phyloP scores from a whole-genome alignment of 2,888 invertebrate species.

The Dioctria linearis region DNA sequence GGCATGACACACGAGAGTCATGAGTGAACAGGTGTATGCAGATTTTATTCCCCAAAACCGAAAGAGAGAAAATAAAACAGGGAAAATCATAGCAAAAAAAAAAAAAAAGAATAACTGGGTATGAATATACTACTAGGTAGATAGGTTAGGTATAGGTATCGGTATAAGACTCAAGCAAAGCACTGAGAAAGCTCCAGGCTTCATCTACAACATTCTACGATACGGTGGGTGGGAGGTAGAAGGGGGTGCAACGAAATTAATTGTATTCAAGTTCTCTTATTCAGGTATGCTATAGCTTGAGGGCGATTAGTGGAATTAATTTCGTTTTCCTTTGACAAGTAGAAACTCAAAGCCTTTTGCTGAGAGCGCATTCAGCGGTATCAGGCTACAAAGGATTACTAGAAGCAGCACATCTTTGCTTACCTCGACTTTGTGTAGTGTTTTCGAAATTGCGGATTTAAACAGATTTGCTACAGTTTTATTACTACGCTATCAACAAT shows the following conservation, averaged over 20 bases:
- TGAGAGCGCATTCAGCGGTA: slow-evolving; percentile 29
- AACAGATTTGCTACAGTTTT: slow-evolving; percentile 29
- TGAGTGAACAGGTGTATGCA: slow-evolving; percentile 46
- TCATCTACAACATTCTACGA: background rate
- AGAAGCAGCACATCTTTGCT: slow-evolving; percentile 24
- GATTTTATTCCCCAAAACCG: slow-evolving; percentile 22
- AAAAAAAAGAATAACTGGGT: background rate
- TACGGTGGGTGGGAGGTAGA: background rate
- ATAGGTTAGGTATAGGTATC: too few species aligned
- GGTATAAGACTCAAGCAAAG: too few species aligned
- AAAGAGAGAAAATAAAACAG: slow-evolving; percentile 8
- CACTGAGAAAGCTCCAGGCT: too few species aligned
- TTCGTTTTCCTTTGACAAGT: slow-evolving; percentile 45
- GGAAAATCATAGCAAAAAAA: slow-evolving; percentile 23
- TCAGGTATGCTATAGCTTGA: slow-evolving; percentile 42
- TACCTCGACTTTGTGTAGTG: background rate
- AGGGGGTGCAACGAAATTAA: slow-evolving; percentile 23
- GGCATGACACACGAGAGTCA: background rate
- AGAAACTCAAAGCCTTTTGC: slow-evolving; percentile 32
- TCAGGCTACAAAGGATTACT: slow-evolving; percentile 29
- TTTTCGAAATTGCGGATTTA: background rate
- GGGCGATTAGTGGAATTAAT: slow-evolving; percentile 53
- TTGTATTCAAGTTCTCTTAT: slow-evolving; percentile 47
- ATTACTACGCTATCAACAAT: background rate
- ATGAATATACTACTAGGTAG: too few species aligned